Base-by-base conservation (phyloP, 2,797 vertebrate species). In the Vultur gryphus region DNA sequence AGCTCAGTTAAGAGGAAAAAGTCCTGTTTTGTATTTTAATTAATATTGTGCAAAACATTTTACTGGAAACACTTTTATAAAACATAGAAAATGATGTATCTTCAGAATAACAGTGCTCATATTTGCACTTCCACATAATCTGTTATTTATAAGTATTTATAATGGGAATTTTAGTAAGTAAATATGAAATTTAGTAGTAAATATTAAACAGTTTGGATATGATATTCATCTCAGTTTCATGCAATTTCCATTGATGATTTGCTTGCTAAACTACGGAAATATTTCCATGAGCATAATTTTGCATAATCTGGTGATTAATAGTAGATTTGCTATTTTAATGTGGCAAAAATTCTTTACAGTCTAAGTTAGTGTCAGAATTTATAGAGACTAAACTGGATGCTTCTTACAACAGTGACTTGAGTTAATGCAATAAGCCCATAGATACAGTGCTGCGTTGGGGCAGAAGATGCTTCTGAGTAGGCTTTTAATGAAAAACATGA, bases 241-340 rank as follows among this genome's bases (percentile, higher is more conserved):
- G 79, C 46, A 41, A 59, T 77, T 94, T 87, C 66, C 54, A 66
- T 83, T 69, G 86, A 69, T 51, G 24, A 85, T 72, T 94, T 84
- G 26, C 82, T 78, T 70, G 29, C 72, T 92, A 86, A 96, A 73
- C 26, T 93, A 37, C 13, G 58, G 66, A 96, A 94, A 84, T 84
- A 88, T 79, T 86, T 91, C 52, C 35, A 54, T 86, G 13, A 77
- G 43, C 46, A 70, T 72, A 82, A 43, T 85, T 96, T 95, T 93
- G 69, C 83, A 92, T 94, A 92, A 96, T 85, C 46, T 90, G 62
- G 39, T 89, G 73, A 84, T 96, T 92, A 81, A 93, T 66, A 77
- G 58, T 44, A 72, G 69, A 31, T 91, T 89, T 88, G 95, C 41
- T 65, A 10, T 80, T 92, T 91, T 94, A 95, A 93, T 91, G 44